Conservation (phyloP, 2,113 vertebrate species). For the Calyptommatus sinebrachiatus region DNA sequence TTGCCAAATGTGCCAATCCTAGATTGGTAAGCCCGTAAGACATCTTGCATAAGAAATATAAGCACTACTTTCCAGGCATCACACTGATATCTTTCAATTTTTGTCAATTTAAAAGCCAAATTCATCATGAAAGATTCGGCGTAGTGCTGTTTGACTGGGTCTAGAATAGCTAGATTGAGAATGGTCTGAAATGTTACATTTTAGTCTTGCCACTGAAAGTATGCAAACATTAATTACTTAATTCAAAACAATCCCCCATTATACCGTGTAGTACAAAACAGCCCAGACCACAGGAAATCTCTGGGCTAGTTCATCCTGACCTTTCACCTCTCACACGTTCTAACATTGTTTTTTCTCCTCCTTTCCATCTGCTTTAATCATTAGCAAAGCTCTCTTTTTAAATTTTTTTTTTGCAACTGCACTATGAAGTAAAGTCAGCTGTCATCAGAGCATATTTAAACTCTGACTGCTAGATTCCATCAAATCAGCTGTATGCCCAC, state of each 20-base stretch:
- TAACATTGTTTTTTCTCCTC: slow-evolving; percentile 75
- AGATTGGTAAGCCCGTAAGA: too few relatives aligned
- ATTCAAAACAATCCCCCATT: slow-evolving; percentile 71
- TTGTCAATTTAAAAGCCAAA: background rate
- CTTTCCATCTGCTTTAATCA: slow-evolving; percentile 81
- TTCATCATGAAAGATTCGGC: background rate
- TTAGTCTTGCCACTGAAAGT: slow-evolving; percentile 66
- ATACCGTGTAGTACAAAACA: slow-evolving; percentile 68
- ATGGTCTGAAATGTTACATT: slow-evolving; percentile 35
- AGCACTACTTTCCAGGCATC: too few relatives aligned
- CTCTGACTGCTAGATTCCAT: slow-evolving; percentile 75
- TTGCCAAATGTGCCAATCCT: too few relatives aligned
- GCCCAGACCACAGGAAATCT: slow-evolving; percentile 80
- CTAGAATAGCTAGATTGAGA: slow-evolving; percentile 43
- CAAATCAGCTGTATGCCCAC: slow-evolving; percentile 72
- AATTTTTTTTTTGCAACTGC: slow-evolving; percentile 62
- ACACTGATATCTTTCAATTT: too few relatives aligned
- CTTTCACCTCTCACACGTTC: slow-evolving; percentile 81
- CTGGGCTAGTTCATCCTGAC: slow-evolving; percentile 75
- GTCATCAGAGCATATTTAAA: slow-evolving; percentile 78
- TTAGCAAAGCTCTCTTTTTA: slow-evolving; percentile 69
- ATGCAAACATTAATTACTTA: slow-evolving; percentile 63
- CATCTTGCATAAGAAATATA: too few relatives aligned
- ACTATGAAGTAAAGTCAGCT: slow-evolving; percentile 75
- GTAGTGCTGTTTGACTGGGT: background rate